A percentile compares a stretch with the other conserved stretches of the same genome.
Evolutionary conservation across 2,797 vertebrate genomes (phyloP).

Genomic region (Pempheris klunzingeri): DNA sequence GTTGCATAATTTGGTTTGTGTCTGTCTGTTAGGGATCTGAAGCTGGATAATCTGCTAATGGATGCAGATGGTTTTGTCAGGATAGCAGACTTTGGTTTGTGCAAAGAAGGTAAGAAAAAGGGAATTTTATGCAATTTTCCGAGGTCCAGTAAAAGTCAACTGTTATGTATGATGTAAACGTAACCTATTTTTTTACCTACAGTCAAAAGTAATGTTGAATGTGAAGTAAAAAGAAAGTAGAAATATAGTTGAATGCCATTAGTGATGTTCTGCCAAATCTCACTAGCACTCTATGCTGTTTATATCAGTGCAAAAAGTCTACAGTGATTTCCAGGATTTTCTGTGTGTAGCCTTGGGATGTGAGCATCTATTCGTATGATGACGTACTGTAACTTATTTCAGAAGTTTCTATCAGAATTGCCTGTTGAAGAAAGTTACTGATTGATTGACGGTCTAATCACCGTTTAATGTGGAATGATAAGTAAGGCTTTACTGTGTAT

Average conservation of each 20-base stretch:
- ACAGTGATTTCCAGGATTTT: neutral
- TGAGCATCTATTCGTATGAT: neutral
- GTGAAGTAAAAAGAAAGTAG: neutral
- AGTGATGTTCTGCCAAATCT: neutral
- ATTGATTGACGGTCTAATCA: too few relatives aligned
- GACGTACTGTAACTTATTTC: neutral
- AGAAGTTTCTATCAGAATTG: neutral
- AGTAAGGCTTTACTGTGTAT: constrained; percentile 17
- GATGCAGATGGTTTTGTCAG: constrained; percentile 93
- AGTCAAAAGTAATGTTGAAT: too few relatives aligned
- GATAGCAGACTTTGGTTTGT: constrained; percentile 95
- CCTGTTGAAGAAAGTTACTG: neutral
- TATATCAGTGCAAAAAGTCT: neutral
- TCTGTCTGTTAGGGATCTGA: constrained; percentile 88
- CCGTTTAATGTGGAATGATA: neutral
- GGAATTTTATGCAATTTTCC: neutral
- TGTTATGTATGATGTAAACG: neutral
- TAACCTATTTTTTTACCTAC: neutral
- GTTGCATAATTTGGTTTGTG: neutral
- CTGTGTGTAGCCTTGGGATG: neutral
- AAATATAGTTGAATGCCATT: neutral
- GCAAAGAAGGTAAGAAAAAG: constrained; percentile 80
- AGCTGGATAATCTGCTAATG: constrained; percentile 95
- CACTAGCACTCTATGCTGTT: neutral
- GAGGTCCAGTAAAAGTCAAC: neutral